These are phyloP conservation scores for Aurelia sp. DNA, from an alignment of 30 jellyfish, hydroid and myxozoan genomes.

Conservation along the genomic window DNA sequence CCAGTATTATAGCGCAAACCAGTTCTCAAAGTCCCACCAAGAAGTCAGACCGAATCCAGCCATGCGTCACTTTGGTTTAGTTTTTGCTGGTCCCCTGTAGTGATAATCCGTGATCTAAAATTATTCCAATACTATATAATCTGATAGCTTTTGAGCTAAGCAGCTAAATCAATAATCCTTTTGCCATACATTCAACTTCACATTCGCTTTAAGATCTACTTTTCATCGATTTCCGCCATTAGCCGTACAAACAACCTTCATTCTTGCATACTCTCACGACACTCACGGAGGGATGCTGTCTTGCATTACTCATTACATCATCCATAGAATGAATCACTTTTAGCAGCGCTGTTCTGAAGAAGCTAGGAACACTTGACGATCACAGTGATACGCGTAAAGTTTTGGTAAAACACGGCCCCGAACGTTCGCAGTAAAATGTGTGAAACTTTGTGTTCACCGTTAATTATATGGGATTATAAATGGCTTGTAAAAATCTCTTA, in stretches of 20 bases:
- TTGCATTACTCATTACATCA: too few relatives aligned
- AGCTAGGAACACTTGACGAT: too few relatives aligned
- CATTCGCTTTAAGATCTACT: slow-evolving; percentile 44
- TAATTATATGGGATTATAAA: slow-evolving; percentile 59
- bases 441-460: slow-evolving; percentile 32
- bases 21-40: too few relatives aligned
- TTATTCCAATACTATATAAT: slow-evolving; percentile 42
- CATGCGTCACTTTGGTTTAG: background rate
- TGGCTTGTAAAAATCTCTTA: slow-evolving; percentile 34
- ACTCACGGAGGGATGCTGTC: too few relatives aligned
- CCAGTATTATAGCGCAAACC: too few relatives aligned
- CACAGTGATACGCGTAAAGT: too few relatives aligned
- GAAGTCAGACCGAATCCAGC: too few relatives aligned
- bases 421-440: slow-evolving; percentile 2
- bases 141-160: slow-evolving; percentile 66
- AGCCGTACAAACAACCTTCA: slow-evolving; percentile 46
- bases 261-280: slow-evolving; percentile 12
- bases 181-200: slow-evolving; percentile 24
- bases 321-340: too few relatives aligned
- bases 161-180: slow-evolving; percentile 62
- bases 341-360: too few relatives aligned
- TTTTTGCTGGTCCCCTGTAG: slow-evolving; percentile 52
- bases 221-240: slow-evolving; percentile 56
- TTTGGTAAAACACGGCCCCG: too few relatives aligned
- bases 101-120: slow-evolving; percentile 1